These are phyloP conservation scores for Morinoia aosen DNA, from an alignment of 2,888 invertebrate species.

Conservation along the genomic window DNA sequence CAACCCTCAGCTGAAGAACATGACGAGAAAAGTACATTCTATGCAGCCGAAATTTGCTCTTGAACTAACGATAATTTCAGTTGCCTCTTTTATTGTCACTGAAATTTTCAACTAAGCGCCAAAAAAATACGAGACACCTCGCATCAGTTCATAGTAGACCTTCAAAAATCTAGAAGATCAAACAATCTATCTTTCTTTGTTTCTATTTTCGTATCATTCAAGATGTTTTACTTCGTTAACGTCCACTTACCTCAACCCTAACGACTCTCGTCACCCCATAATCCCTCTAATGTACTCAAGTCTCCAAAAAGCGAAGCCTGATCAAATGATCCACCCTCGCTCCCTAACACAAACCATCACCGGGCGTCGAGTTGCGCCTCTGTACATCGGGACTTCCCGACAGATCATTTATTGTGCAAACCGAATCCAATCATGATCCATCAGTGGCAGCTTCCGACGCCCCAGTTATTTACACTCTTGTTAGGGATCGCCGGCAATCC, in stretches of 20 bases:
- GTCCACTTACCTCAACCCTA: not conserved
- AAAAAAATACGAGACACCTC: not conserved
- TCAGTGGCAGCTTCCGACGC: slow-evolving; percentile 48
- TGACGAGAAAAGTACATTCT: no score
- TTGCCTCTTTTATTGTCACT: no score
- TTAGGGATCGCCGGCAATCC: slow-evolving; percentile 24
- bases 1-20: no score
- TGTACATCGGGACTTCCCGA: not conserved
- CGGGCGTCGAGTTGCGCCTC: not conserved
- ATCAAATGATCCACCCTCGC: not conserved
- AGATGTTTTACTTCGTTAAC: not conserved
- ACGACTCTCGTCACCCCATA: not conserved
- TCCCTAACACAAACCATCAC: not conserved
- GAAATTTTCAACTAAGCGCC: not conserved
- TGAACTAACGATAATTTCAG: no score
- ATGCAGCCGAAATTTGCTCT: no score
- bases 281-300: not conserved
- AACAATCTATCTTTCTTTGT: not conserved
- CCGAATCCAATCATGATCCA: slow-evolving; percentile 51
- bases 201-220: not conserved
- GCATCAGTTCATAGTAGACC: not conserved
- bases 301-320: not conserved
- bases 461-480: slow-evolving; percentile 29
- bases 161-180: not conserved
- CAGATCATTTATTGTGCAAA: slow-evolving; percentile 51